Evolutionary conservation across 2,797 vertebrate genomes (phyloP).

Genomic region (Eospalax fontanierii): DNA sequence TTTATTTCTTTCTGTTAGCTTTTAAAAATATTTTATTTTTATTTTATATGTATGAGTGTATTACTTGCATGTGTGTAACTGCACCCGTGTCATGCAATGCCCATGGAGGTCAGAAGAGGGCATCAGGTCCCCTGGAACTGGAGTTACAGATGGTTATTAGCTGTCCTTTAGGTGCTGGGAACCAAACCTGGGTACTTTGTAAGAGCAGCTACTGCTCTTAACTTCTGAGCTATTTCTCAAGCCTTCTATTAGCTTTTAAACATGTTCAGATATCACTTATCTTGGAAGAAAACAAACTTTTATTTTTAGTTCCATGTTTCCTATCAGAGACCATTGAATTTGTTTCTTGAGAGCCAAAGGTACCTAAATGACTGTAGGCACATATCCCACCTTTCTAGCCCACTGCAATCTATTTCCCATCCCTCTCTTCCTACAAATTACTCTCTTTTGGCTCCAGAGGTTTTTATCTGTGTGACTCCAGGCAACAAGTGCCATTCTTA

Average conservation of each 20-base stretch:
- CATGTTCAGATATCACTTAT: background rate
- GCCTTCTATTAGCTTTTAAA: too few relatives aligned
- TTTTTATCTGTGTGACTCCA: background rate
- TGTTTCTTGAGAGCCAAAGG: background rate
- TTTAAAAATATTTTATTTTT: too few relatives aligned
- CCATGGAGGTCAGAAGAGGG: too few relatives aligned
- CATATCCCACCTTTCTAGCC: background rate
- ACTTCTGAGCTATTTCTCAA: too few relatives aligned
- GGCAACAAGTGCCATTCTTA: background rate
- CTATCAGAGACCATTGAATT: background rate
- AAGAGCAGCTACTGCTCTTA: too few relatives aligned
- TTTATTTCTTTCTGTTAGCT: background rate
- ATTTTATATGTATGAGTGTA: too few relatives aligned
- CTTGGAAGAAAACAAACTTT: background rate
- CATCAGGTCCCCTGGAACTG: too few relatives aligned
- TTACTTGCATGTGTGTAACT: too few relatives aligned
- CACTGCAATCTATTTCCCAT: background rate
- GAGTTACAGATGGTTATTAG: too few relatives aligned
- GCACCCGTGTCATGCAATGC: too few relatives aligned
- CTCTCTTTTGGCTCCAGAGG: background rate
- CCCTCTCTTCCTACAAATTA: background rate
- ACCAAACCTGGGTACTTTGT: too few relatives aligned
- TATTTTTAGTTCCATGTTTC: background rate
- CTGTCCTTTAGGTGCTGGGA: too few relatives aligned
- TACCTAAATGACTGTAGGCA: background rate